These are phyloP conservation scores for Chamaetylas fuelleborni DNA, from an alignment of 2,113 vertebrate species.

Conservation along the genomic window DNA sequence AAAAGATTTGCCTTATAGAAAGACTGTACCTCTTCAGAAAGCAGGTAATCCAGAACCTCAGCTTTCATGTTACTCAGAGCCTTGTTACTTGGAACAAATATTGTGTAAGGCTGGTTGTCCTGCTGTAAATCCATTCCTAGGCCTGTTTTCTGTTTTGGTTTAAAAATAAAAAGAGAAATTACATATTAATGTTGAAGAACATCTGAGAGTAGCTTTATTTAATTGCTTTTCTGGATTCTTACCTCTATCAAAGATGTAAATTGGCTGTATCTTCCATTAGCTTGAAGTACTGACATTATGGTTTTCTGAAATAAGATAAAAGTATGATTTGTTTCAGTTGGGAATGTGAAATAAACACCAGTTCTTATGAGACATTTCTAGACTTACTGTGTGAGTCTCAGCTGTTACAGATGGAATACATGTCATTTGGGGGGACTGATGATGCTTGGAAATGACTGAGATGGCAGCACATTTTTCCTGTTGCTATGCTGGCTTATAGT, in stretches of 20 bases:
- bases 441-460: not conserved
- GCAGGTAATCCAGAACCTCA: slow-evolving; percentile 78
- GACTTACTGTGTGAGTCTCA: not conserved
- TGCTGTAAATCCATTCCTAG: slow-evolving; percentile 74
- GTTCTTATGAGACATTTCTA: not conserved
- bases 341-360: not conserved
- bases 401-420: not conserved
- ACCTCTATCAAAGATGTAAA: slow-evolving; percentile 87
- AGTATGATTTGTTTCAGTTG: not conserved
- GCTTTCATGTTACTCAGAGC: slow-evolving; percentile 77
- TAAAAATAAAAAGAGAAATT: slow-evolving; percentile 4
- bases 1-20: not conserved
- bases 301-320: slow-evolving; percentile 77
- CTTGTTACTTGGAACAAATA: slow-evolving; percentile 84
- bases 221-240: not conserved
- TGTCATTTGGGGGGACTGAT: not conserved
- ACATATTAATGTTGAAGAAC: not conserved
- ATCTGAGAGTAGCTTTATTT: not conserved
- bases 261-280: slow-evolving; percentile 77
- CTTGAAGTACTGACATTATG: slow-evolving; percentile 81
- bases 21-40: slow-evolving; percentile 77
- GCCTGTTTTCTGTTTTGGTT: slow-evolving; percentile 74
- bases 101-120: slow-evolving; percentile 73
- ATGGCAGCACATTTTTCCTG: not conserved
- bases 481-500: not conserved